Evolutionary conservation across 2,888 invertebrate genomes (phyloP).

Genomic region (Hymenopus coronatus): DNA sequence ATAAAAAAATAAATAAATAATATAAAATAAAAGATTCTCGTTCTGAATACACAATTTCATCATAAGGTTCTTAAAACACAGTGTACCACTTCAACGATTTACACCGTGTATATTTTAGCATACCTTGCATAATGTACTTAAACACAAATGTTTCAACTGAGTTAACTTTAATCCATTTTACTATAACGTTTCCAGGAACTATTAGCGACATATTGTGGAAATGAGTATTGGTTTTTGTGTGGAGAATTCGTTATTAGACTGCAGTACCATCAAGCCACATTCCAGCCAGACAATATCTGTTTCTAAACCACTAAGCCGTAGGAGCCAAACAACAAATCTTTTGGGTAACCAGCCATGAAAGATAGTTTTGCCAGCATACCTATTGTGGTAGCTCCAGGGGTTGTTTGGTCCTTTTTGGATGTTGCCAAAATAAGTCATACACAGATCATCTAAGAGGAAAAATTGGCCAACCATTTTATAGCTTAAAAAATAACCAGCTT

Average conservation of each 20-base stretch:
- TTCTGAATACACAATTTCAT: too few relatives aligned
- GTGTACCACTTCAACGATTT: neutral
- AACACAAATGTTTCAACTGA: neutral
- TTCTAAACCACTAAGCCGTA: slow-evolving; percentile 50
- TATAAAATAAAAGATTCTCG: too few relatives aligned
- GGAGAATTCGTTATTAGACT: slow-evolving; percentile 54
- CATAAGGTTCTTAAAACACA: neutral
- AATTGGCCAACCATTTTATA: slow-evolving; percentile 61
- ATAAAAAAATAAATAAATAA: too few relatives aligned
- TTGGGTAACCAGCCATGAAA: too few relatives aligned
- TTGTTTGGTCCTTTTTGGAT: slow-evolving; percentile 57
- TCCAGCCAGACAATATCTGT: slow-evolving; percentile 60
- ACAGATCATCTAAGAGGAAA: slow-evolving; percentile 63
- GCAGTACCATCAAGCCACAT: slow-evolving; percentile 60
- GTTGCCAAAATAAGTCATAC: slow-evolving; percentile 69
- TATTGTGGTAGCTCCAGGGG: slow-evolving; percentile 52
- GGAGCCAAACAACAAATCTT: too few relatives aligned
- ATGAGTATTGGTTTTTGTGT: slow-evolving; percentile 59
- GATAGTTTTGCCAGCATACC: slow-evolving; percentile 37
- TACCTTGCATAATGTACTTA: neutral
- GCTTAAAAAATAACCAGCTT: slow-evolving; percentile 64
- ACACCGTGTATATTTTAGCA: neutral
- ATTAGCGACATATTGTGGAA: slow-evolving; percentile 55
- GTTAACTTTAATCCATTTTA: slow-evolving; percentile 15
- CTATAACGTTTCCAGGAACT: slow-evolving; percentile 60